These are phyloP conservation scores for Tychaedon coryphoeus DNA, from an alignment of 2,113 vertebrate genomes.

Conservation along the genomic window DNA sequence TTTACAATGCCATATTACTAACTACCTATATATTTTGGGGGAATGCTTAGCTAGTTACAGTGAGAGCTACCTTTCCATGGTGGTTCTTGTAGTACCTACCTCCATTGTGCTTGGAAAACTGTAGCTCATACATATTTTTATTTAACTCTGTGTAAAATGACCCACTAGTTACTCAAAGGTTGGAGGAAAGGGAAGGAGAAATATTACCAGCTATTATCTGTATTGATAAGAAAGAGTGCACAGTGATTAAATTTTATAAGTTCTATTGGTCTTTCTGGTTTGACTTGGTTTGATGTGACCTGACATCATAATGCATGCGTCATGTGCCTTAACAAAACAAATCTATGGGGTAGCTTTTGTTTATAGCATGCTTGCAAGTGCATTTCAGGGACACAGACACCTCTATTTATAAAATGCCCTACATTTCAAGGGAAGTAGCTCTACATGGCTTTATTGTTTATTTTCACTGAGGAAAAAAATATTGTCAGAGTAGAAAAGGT, in stretches of 20 bases:
- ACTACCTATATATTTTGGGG: background rate
- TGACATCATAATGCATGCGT: background rate
- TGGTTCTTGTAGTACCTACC: background rate
- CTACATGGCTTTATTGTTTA: background rate
- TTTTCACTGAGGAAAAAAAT: background rate
- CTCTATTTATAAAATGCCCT: background rate
- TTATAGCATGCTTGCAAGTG: background rate
- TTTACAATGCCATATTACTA: background rate
- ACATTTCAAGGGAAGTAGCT: background rate
- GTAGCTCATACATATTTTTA: background rate
- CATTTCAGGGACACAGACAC: background rate
- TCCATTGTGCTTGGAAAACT: background rate
- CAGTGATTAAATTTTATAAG: background rate
- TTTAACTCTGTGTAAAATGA: background rate
- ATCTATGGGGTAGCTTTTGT: background rate
- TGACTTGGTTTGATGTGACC: constrained; percentile 1
- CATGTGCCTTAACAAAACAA: background rate
- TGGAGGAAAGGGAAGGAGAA: background rate
- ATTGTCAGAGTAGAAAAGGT: background rate
- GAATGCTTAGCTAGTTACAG: background rate
- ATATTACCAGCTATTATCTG: background rate
- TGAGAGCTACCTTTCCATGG: background rate
- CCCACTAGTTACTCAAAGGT: background rate
- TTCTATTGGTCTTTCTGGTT: background rate
- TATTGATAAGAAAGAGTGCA: background rate